A percentile compares a stretch with the other conserved stretches of the same genome.
These are phyloP conservation scores for Furcifer pardalis DNA, from an alignment of 2,797 vertebrate genomes.

Conservation along the genomic window DNA sequence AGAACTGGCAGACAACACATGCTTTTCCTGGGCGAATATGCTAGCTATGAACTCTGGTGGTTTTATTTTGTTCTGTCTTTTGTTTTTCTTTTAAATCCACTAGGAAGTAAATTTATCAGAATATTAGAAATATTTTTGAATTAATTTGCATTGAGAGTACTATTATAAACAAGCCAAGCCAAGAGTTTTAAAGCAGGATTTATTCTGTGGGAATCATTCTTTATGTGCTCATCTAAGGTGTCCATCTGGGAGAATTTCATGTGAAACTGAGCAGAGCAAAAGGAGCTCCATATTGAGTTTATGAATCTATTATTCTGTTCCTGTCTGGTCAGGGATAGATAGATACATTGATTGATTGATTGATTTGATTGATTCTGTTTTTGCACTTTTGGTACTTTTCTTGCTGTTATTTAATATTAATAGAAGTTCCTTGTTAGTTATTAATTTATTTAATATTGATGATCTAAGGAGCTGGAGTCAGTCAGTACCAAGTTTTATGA, in stretches of 20 bases:
- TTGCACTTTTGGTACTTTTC: background rate
- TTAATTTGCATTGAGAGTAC: background rate
- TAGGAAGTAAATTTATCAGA: background rate
- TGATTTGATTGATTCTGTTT: too few species aligned
- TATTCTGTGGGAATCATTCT: conserved; percentile 16
- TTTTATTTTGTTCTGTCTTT: background rate
- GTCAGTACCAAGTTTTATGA: too few species aligned
- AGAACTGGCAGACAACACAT: background rate
- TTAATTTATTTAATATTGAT: background rate
- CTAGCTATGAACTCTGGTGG: background rate
- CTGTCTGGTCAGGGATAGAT: too few species aligned
- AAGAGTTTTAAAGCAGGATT: background rate
- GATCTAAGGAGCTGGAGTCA: background rate
- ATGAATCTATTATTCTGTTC: background rate
- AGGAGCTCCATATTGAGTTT: background rate
- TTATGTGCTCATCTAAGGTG: background rate
- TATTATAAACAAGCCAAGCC: background rate
- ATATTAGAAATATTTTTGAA: background rate
- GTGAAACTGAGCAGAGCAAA: background rate
- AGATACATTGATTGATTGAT: too few species aligned
- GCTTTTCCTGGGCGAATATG: background rate
- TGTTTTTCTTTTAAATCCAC: background rate
- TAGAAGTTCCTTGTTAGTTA: background rate
- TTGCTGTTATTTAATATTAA: too few species aligned
- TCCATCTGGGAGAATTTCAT: background rate